phyloP scores from a whole-genome alignment of 1,140 invertebrate genomes.

The Hyphantria cunea region DNA sequence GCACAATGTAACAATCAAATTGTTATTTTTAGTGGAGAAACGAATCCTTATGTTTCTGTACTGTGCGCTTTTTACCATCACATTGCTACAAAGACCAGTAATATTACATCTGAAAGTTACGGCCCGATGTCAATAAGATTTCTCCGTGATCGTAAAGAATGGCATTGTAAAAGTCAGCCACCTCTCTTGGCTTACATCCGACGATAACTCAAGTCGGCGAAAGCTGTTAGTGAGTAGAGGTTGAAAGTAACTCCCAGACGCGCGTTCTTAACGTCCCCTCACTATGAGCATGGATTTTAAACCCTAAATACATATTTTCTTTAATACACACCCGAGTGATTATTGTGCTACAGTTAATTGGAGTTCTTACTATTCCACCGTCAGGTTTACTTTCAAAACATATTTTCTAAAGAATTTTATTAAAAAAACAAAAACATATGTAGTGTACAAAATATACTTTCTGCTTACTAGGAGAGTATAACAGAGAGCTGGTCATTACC shows the following conservation, averaged over 20 bases:
- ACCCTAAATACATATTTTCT: conserved; percentile 12
- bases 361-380: neutral
- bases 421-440: too few species aligned
- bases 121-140: too few species aligned
- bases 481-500: too few species aligned
- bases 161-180: neutral
- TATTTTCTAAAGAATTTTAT: neutral
- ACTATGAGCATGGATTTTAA: neutral
- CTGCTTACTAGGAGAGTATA: too few species aligned
- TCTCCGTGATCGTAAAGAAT: too few species aligned
- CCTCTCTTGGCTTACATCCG: neutral
- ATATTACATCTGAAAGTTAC: too few species aligned
- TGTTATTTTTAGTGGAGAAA: too few species aligned
- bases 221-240: conserved; percentile 18
- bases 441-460: too few species aligned
- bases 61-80: too few species aligned
- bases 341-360: conserved; percentile 5
- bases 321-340: neutral
- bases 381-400: neutral
- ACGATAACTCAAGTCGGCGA: conserved; percentile 10
- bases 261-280: conserved; percentile 11
- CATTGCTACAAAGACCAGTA: too few species aligned
- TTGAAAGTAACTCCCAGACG: conserved; percentile 17
- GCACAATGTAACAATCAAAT: too few species aligned
- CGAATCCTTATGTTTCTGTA: too few species aligned